Percentiles rank a stretch among this genome's conserved stretches.
Conservation (phyloP, 2,888 invertebrate genomes). For the Parnassius glacialis region DNA sequence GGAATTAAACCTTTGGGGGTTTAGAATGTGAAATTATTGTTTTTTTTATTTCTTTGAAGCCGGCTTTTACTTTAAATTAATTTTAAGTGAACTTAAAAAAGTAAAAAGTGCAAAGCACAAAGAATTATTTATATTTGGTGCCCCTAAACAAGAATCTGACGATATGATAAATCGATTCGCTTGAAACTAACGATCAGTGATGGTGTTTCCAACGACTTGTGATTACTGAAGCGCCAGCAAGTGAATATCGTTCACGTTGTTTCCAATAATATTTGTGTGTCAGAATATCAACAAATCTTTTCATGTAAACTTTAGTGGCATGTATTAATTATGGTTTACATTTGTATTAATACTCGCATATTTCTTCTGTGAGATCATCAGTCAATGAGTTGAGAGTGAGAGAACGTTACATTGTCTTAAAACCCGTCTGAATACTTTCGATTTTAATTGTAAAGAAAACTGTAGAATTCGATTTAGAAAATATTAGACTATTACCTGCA, state of each 20-base stretch:
- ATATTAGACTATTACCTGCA: too few relatives aligned
- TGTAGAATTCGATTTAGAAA: too few relatives aligned
- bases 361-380: constrained; percentile 6
- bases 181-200: constrained; percentile 11
- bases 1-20: too few relatives aligned
- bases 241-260: constrained; percentile 11
- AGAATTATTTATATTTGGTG: background rate
- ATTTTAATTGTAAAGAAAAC: too few relatives aligned
- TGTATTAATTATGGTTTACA: constrained; percentile 3
- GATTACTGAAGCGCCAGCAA: constrained; percentile 1
- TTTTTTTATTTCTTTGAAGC: too few relatives aligned
- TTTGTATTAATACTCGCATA: constrained; percentile 4
- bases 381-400: background rate
- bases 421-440: too few relatives aligned
- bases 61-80: too few relatives aligned
- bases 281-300: constrained; percentile 20
- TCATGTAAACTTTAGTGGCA: constrained; percentile 15
- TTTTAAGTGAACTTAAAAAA: too few relatives aligned
- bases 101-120: too few relatives aligned
- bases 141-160: background rate
- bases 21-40: too few relatives aligned
- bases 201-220: constrained; percentile 5
- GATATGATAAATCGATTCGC: constrained; percentile 13
- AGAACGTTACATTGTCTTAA: too few relatives aligned
- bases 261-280: constrained; percentile 18